Percentiles rank a stretch among this genome's conserved stretches.
These are phyloP conservation scores for Helicolenus hilgendorfi DNA, from an alignment of 2,797 vertebrate genomes.

Conservation along the genomic window DNA sequence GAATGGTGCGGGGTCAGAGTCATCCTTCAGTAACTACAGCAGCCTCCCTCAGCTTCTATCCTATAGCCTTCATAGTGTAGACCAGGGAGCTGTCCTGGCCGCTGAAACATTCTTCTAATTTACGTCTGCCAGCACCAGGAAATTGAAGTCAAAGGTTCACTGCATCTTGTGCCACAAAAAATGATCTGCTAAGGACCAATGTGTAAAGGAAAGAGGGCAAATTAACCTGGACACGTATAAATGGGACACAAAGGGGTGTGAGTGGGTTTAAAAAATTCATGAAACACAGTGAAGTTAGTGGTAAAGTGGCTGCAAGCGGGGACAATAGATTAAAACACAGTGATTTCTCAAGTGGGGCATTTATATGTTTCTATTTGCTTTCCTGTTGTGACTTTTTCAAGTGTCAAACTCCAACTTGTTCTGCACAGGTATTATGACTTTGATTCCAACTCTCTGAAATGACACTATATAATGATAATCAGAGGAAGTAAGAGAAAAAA, in stretches of 20 bases:
- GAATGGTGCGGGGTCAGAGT: constrained; percentile 54
- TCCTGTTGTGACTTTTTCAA: neutral
- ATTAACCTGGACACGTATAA: constrained; percentile 83
- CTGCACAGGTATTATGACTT: neutral
- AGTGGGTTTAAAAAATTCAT: constrained; percentile 62
- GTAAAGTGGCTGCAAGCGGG: constrained; percentile 27
- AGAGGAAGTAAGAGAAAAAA: neutral
- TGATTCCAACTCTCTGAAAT: neutral
- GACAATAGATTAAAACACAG: constrained; percentile 26
- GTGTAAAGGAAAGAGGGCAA: constrained; percentile 71
- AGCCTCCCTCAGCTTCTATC: constrained; percentile 58
- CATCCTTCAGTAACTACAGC: constrained; percentile 59
- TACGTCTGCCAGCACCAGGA: constrained; percentile 78
- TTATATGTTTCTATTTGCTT: constrained; percentile 10
- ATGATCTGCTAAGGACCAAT: constrained; percentile 70
- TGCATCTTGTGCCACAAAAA: constrained; percentile 81
- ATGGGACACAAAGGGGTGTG: constrained; percentile 58
- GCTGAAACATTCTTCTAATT: constrained; percentile 86
- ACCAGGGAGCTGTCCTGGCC: constrained; percentile 51
- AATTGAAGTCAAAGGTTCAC: constrained; percentile 90
- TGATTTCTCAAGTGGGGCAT: constrained; percentile 25
- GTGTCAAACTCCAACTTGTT: constrained; percentile 7
- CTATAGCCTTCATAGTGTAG: constrained; percentile 47
- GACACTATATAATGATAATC: neutral
- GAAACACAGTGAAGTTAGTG: constrained; percentile 44